phyloP scores from a whole-genome alignment of 2,113 vertebrate species.

The Typhlomys cinereus region DNA sequence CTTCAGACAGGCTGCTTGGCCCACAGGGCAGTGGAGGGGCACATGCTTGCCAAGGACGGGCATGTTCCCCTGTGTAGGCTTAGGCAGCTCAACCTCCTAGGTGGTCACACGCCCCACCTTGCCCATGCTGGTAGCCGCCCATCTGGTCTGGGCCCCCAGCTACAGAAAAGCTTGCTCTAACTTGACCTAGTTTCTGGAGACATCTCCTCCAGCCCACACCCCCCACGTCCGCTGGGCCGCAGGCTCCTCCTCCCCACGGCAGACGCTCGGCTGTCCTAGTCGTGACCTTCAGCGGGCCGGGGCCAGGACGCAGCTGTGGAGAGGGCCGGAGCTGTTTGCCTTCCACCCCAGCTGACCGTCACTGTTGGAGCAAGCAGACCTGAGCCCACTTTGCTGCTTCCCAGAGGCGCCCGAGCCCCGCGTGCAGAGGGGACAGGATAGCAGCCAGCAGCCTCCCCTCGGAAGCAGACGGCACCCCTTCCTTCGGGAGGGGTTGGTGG shows the following conservation, averaged over 20 bases:
- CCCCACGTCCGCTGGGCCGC: neutral
- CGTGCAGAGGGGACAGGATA: neutral
- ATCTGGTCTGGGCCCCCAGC: neutral
- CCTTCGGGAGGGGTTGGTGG: neutral
- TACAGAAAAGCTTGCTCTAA: neutral
- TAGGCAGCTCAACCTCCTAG: neutral
- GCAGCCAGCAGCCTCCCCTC: neutral
- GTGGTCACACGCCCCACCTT: neutral
- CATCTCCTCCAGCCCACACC: neutral
- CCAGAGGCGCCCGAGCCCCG: neutral
- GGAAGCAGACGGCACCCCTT: neutral
- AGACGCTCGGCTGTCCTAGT: neutral
- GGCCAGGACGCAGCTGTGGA: neutral
- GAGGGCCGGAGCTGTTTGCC: neutral
- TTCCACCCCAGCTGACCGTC: neutral
- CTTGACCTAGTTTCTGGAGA: slow-evolving; percentile 6
- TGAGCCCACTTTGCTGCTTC: neutral
- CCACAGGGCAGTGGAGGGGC: neutral
- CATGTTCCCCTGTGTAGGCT: neutral
- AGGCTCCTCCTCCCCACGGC: neutral
- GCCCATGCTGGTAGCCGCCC: neutral
- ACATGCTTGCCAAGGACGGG: neutral
- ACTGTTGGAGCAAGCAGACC: neutral
- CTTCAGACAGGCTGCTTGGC: neutral
- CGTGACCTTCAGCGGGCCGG: neutral